Base-by-base conservation (phyloP, 2,113 vertebrate species). In the Platycercus adscitus region DNA sequence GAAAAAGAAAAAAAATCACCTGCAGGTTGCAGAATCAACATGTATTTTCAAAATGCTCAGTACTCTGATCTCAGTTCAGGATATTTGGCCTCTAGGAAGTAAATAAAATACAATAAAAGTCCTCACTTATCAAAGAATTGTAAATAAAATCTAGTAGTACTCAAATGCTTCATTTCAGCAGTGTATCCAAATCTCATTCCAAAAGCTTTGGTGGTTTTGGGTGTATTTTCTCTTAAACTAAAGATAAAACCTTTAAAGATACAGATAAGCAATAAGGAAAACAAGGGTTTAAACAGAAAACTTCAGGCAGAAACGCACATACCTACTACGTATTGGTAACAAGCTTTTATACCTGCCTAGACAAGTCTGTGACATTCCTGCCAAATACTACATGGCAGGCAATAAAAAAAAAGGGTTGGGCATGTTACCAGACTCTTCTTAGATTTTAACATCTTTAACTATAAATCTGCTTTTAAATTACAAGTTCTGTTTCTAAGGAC, bases 391-490 rank as follows among this genome's bases (percentile, higher is more conserved):
- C 2, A 0, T 76, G 84, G 93, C 78, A 96, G n/a, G 69, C 25
- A 77, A 85, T 53, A 81, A 96, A 73, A 35, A 86, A 82, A 72
- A 92, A 73, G 87, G 81, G 87, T 35, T 95, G 78, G 87, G 66
- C 13, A 0, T 53, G 61, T 50, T 82, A 91, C 49, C 81, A 91
- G 81, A 82, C 87, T 95, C 75, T 87, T 81, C 58, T 82, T 77
- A 35, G 70, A 71, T 91, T 95, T 93, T 89, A 95, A 91, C 50
- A 80, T 49, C 81, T 86, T 95, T 78, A 95, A 89, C 91, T 87
- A 94, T 13, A 92, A 96, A 79, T 56, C 37, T 56, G 25, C 6
- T 82, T 80, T 77, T 77, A 78, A 86, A 83, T 77, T 77, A 49
- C 21, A 83, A 92, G 25, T 81, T 86, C 64, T 84, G 18, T 49